Evolutionary conservation across 2,888 invertebrate genomes (phyloP), one percentile per base, ranked within the genome.

Genomic region (Aphidius colemani): DNA sequence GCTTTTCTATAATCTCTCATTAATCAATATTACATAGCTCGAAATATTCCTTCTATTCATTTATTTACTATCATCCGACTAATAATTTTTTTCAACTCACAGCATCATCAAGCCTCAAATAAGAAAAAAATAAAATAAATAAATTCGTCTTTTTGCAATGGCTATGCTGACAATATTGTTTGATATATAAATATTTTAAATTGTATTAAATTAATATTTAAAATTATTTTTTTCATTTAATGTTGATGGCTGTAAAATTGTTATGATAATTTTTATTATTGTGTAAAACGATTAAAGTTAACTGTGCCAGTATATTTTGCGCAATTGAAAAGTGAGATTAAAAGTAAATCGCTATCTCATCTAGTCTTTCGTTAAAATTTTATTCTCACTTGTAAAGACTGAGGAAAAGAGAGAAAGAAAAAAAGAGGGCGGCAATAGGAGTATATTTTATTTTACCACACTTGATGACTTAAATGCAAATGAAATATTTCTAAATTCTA

Each of bases 1-100:
- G 82, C 82, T 82, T 82, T 82, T 82, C 81, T 82, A 18, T 18
- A 81, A 80, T 79, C 80, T 81, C 76, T 80, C 80, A 82, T 82
- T 82, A 82, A 82, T 82, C 82, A 82, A 82, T 82, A 82, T 82
- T 82, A 82, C 80, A 82, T 80, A 81, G 78, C 77, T 79, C 75
- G 79, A 80, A 81, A 81, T 72, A 79, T 77, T 81, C 81, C 81
- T 82, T n/a, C n/a, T n/a, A n/a, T n/a, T 82, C 82, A 82, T 82
- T 82, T 82, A 82, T 82, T 77, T 80, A 79, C 79, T 30, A 30
- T 81, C 75, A 72, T 70, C 75, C 74, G 72, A 70, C 79, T 81
- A 81, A 81, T 81, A 80, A 80, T 77, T 81, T 81, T 80, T 79
- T 79, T 74, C 69, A 73, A 69, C 69, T 72, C 71, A 72, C 70